Conservation (phyloP, 2,797 vertebrate species). For the Ceyx erithaca region DNA sequence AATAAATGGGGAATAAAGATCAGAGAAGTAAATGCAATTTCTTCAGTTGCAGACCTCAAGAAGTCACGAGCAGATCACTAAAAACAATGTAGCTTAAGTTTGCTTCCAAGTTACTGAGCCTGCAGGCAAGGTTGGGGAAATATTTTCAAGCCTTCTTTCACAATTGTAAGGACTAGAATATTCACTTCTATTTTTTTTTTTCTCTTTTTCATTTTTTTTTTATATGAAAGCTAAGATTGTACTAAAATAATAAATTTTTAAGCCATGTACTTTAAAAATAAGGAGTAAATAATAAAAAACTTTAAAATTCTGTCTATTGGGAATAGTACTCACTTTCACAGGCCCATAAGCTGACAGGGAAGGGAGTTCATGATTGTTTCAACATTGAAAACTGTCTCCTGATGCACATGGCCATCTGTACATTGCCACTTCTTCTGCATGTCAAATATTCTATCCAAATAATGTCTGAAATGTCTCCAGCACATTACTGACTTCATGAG, state of each 20-base stretch:
- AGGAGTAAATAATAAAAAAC: background rate
- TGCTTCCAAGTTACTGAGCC: background rate
- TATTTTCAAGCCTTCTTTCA: background rate
- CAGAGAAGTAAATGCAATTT: background rate
- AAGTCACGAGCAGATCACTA: rapidly evolving
- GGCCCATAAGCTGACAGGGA: background rate
- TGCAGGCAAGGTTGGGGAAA: background rate
- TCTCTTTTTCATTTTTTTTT: background rate
- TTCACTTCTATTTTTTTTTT: background rate
- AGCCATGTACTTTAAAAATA: background rate
- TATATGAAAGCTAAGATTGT: background rate
- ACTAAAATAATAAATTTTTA: background rate
- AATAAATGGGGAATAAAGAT: background rate
- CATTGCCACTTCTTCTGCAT: background rate
- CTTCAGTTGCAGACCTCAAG: background rate
- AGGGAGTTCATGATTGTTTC: background rate
- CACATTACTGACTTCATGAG: background rate
- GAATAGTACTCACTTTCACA: background rate
- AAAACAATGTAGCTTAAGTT: background rate
- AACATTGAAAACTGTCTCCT: background rate
- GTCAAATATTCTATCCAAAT: background rate
- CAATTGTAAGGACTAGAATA: background rate
- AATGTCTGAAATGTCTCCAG: background rate
- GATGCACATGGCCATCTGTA: background rate
- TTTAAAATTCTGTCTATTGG: background rate